Percentiles rank a stretch among this genome's conserved stretches.
Conservation (phyloP, 2,888 invertebrate genomes). For the Gastracanthus pulcherrimus region DNA sequence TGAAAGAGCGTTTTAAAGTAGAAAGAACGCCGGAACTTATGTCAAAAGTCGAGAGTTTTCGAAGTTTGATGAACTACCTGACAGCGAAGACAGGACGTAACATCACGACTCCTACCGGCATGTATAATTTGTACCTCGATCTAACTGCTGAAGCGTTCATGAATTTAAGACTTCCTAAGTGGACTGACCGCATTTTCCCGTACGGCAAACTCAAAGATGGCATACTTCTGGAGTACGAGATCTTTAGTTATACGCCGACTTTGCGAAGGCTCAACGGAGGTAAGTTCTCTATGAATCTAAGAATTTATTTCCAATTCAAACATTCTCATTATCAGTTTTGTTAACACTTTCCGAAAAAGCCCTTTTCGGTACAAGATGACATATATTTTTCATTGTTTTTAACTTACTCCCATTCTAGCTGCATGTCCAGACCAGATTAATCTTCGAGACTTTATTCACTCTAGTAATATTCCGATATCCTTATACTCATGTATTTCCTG, state of each 20-base stretch:
- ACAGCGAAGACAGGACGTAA: conserved; percentile 62
- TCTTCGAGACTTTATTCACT: no score
- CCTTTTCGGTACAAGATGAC: no score
- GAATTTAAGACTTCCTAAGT: conserved; percentile 80
- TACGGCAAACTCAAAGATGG: conserved; percentile 79
- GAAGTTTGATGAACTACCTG: conserved; percentile 60
- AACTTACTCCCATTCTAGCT: no score
- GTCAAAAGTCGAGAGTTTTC: conserved; percentile 53
- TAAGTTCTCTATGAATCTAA: no score
- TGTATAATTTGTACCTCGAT: conserved; percentile 66
- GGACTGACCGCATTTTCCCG: conserved; percentile 79
- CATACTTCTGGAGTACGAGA: conserved; percentile 79
- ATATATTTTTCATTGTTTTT: no score
- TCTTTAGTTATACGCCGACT: conserved; percentile 79
- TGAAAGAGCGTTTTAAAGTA: conserved; percentile 58
- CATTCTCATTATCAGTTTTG: no score
- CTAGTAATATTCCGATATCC: no score
- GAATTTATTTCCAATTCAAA: no score
- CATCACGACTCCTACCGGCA: conserved; percentile 58
- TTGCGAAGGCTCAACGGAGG: conserved; percentile 80
- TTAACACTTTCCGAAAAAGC: no score
- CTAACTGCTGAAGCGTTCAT: conserved; percentile 78
- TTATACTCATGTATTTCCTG: no score
- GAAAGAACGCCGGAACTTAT: conserved; percentile 57
- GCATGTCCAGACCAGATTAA: no score